phyloP scores from a whole-genome alignment of 2,888 invertebrate genomes.

The Drosophila imparisetae region DNA sequence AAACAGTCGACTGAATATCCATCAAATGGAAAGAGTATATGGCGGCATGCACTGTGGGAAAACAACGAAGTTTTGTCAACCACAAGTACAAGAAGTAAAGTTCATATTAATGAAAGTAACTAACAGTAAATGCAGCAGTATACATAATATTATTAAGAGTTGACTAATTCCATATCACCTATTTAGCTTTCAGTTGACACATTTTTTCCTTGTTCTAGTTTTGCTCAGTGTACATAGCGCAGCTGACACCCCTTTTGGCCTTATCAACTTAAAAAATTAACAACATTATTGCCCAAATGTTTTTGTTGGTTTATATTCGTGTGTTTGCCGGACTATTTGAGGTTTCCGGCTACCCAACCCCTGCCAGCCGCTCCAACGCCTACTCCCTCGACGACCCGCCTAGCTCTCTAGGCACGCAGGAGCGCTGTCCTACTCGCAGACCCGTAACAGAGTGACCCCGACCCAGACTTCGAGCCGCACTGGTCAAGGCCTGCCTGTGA shows the following conservation, averaged over 20 bases:
- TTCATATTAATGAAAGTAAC: too few relatives aligned
- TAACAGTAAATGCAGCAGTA: too few relatives aligned
- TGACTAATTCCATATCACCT: neutral
- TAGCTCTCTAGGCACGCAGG: slow-evolving; percentile 29
- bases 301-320: slow-evolving; percentile 60
- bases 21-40: slow-evolving; percentile 30
- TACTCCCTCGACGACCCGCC: neutral
- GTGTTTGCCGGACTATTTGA: slow-evolving; percentile 44
- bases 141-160: neutral
- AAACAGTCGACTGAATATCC: slow-evolving; percentile 22
- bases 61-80: neutral
- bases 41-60: slow-evolving; percentile 26
- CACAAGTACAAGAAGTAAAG: neutral
- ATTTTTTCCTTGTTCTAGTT: neutral
- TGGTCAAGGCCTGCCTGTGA: slow-evolving; percentile 61
- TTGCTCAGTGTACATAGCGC: slow-evolving; percentile 28
- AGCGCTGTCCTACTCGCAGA: slow-evolving; percentile 5
- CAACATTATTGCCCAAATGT: slow-evolving; percentile 76
- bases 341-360: slow-evolving; percentile 26
- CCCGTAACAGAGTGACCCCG: slow-evolving; percentile 3
- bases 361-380: neutral
- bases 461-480: slow-evolving; percentile 10
- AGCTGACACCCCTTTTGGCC: slow-evolving; percentile 47
- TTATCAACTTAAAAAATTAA: slow-evolving; percentile 78
- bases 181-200: neutral